Base-by-base conservation (phyloP, 2,888 invertebrate species). In the Dryomyza anilis region DNA sequence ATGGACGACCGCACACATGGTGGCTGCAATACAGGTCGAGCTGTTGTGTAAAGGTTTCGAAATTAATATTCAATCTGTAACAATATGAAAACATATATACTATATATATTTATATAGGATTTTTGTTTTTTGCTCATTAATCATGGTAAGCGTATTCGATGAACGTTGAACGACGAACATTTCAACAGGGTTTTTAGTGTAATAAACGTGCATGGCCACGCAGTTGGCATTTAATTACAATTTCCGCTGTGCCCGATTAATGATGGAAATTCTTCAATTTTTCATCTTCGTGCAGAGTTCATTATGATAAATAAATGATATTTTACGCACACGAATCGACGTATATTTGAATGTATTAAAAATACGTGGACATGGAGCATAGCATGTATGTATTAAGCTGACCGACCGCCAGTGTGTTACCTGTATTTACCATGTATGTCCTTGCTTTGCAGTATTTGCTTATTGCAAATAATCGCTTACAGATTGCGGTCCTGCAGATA, bases 251-350 rank as follows among this genome's bases (percentile, higher is more conserved):
- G 33, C 33, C 14, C 30, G 33, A 59, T 30, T 59, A 33, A 59
- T 59, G 58, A 8, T n/a, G 25, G 27, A 25, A 45, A 48, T 48
- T 23, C n/a, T 16, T 48, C 27, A 46, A 23, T 59, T 46, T 48
- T 16, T 23, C 25, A 59, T 21, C 29, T 30, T 39, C 12, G 12
- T 6, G 2, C n/a, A 10, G 23, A 59, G 59, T 59, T 59, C 48
- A 59, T 59, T 59, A 57, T n/a, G n/a, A 57, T 43, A 57, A 48
- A 30, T 48, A 48, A 33, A 25, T 12, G 19, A 57, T 43, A n/a
- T 45, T 4, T 45, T n/a, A 7, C 3, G 8, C 39, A 4, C 39
- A 39, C 39, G 8, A 14, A 3, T n/a, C 7, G 3, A 2, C 39
- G 2, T 39, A 7, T 39, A 2, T 4, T 3, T 39, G 39, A 14